Percentiles rank a stretch among this genome's conserved stretches.
Conservation (phyloP, 2,888 invertebrate genomes). For the Seira sanloemensis region DNA sequence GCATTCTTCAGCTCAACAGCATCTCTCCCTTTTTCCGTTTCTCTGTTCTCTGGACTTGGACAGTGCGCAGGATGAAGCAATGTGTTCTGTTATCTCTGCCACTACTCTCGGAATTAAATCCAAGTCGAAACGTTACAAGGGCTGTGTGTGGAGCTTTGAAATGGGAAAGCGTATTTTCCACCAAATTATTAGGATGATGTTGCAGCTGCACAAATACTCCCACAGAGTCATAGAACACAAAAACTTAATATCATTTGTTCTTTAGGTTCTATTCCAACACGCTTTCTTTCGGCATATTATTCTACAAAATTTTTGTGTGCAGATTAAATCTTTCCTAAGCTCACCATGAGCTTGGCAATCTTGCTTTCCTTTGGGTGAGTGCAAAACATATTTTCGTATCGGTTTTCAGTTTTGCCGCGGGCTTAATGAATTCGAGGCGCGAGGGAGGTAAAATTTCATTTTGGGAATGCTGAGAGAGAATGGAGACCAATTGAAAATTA, state of each 20-base stretch:
- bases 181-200: neutral
- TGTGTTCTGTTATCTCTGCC: constrained; percentile 6
- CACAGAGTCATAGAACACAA: too few species aligned
- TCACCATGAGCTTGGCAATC: neutral
- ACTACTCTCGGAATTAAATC: neutral
- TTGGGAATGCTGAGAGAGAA: too few species aligned
- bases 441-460: neutral
- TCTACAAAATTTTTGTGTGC: neutral
- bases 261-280: too few species aligned
- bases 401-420: neutral
- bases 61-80: constrained; percentile 38
- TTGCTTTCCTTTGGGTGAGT: neutral
- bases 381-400: neutral
- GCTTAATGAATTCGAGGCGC: neutral
- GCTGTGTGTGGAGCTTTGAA: neutral
- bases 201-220: neutral
- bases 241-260: neutral
- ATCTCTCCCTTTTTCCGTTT: constrained; percentile 15
- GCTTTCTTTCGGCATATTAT: neutral
- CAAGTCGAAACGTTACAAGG: neutral
- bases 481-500: neutral
- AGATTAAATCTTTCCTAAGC: neutral
- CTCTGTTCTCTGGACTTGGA: constrained; percentile 24
- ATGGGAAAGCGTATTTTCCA: neutral
- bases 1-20: neutral